phyloP scores from a whole-genome alignment of 2,113 vertebrate species.

The Tauraco erythrolophus region DNA sequence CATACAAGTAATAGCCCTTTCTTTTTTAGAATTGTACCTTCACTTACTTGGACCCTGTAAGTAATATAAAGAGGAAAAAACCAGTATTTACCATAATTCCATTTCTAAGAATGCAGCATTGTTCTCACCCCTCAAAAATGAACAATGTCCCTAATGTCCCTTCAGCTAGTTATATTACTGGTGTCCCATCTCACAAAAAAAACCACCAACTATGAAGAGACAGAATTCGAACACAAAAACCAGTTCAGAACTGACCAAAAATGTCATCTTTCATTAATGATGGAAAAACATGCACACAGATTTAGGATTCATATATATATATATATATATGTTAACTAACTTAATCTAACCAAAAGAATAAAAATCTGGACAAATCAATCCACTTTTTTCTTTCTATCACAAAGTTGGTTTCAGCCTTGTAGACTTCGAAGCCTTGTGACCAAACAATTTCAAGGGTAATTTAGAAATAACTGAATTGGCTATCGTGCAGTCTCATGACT shows the following conservation, averaged over 20 bases:
- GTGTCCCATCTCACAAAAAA: neutral
- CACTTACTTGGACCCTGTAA: neutral
- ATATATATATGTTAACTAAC: neutral
- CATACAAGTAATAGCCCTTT: neutral
- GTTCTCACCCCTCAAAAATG: neutral
- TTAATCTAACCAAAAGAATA: neutral
- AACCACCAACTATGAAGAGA: neutral
- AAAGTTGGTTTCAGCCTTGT: neutral
- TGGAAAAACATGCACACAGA: neutral
- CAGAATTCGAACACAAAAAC: neutral
- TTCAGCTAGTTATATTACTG: neutral
- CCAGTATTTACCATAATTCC: neutral
- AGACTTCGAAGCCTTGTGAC: neutral
- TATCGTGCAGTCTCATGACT: neutral
- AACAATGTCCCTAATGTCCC: neutral
- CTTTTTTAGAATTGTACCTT: neutral
- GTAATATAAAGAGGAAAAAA: neutral
- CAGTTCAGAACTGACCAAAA: neutral
- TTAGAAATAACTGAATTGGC: neutral
- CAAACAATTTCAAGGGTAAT: neutral
- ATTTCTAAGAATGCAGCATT: neutral
- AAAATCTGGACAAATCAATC: neutral
- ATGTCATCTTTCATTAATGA: neutral
- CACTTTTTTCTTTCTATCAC: neutral
- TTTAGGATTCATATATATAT: neutral